Evolutionary conservation across 2,888 invertebrate species (phyloP).

Genomic region (Cistogaster globosa): DNA sequence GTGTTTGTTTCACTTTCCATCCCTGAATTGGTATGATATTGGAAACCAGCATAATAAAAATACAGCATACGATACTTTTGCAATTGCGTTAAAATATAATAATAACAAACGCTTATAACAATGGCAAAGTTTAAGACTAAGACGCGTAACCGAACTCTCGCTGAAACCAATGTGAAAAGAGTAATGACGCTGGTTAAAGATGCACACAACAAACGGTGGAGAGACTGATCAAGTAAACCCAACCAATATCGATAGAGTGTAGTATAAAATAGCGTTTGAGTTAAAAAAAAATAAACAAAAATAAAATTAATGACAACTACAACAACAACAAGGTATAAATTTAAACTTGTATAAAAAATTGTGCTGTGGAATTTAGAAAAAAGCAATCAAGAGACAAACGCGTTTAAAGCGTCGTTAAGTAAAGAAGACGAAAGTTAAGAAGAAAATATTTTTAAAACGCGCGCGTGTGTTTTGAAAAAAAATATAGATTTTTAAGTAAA

Average conservation of each 20-base stretch:
- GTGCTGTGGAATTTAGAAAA: slow-evolving; percentile 45
- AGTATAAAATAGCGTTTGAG: slow-evolving; percentile 56
- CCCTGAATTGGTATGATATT: slow-evolving; percentile 35
- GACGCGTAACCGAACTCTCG: slow-evolving; percentile 48
- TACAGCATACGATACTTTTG: slow-evolving; percentile 57
- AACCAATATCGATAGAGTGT: slow-evolving; percentile 49
- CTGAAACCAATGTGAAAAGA: slow-evolving; percentile 7
- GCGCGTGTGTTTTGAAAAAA: slow-evolving; percentile 50
- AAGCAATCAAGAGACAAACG: slow-evolving; percentile 59
- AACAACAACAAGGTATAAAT: slow-evolving; percentile 23
- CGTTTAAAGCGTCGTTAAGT: slow-evolving; percentile 70
- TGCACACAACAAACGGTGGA: slow-evolving; percentile 20
- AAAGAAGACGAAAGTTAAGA: slow-evolving; percentile 40
- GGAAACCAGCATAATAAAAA: slow-evolving; percentile 35
- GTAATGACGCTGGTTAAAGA: slow-evolving; percentile 28
- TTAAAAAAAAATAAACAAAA: slow-evolving; percentile 40
- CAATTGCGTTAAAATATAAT: slow-evolving; percentile 51
- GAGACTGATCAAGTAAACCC: slow-evolving; percentile 26
- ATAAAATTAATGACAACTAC: slow-evolving; percentile 25
- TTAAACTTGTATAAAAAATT: slow-evolving; percentile 58
- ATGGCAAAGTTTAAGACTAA: slow-evolving; percentile 42
- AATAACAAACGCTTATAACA: slow-evolving; percentile 13
- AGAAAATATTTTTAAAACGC: slow-evolving; percentile 24
- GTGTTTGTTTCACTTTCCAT: too few species aligned
- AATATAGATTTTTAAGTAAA: slow-evolving; percentile 34